Percentiles rank a stretch among this genome's conserved stretches.
These are phyloP conservation scores for Cremastinae sp. DNA, from an alignment of 2,888 invertebrate species.

Conservation along the genomic window DNA sequence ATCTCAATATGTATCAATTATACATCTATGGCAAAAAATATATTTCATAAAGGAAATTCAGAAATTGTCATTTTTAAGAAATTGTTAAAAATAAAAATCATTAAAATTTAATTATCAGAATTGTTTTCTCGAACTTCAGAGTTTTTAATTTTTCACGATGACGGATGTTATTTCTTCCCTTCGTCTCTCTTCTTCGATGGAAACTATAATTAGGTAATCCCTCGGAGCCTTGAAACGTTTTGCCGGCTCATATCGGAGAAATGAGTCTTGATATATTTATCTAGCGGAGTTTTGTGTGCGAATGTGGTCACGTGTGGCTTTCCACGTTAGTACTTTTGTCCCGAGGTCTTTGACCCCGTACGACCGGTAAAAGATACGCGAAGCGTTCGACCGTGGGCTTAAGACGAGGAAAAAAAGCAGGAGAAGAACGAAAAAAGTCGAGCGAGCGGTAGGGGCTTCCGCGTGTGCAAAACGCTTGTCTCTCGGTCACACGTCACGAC, in stretches of 20 bases:
- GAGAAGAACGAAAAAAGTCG: too few species aligned
- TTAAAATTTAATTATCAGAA: too few species aligned
- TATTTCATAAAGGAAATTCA: too few species aligned
- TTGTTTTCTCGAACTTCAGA: too few species aligned
- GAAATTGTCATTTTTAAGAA: too few species aligned
- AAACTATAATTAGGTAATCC: slow-evolving; percentile 61
- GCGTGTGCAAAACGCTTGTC: slow-evolving; percentile 50
- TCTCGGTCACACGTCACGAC: slow-evolving; percentile 20
- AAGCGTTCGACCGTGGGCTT: slow-evolving; percentile 47
- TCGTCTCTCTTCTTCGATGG: background rate
- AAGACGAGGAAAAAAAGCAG: slow-evolving; percentile 38
- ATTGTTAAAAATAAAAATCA: too few species aligned
- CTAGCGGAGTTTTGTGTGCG: background rate
- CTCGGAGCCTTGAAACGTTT: slow-evolving; percentile 16
- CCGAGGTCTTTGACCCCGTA: slow-evolving; percentile 58
- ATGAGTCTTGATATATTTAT: slow-evolving; percentile 30
- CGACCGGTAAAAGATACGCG: slow-evolving; percentile 49
- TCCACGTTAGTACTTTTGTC: slow-evolving; percentile 45
- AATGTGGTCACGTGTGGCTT: background rate
- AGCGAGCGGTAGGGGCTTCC: slow-evolving; percentile 52
- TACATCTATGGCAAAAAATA: too few species aligned
- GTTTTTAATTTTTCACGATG: too few species aligned
- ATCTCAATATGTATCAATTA: too few species aligned
- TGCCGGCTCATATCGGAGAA: slow-evolving; percentile 28
- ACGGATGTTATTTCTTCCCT: background rate